These are phyloP conservation scores for Pitta sordida DNA, from an alignment of 2,113 vertebrate genomes.

Conservation along the genomic window DNA sequence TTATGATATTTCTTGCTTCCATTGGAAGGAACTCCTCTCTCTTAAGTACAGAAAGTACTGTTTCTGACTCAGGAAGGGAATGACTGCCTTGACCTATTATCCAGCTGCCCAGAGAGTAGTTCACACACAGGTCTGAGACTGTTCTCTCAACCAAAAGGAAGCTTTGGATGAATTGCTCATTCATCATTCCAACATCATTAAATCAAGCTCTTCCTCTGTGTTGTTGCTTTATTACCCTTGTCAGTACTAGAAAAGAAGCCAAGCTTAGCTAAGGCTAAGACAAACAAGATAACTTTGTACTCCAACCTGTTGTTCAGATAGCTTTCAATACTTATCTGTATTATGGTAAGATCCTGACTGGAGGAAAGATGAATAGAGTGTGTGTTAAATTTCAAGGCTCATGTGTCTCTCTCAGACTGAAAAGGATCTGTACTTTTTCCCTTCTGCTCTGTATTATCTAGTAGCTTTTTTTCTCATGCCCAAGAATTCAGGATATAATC, in stretches of 20 bases:
- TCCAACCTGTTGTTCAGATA: slow-evolving; percentile 60
- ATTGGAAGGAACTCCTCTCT: slow-evolving; percentile 64
- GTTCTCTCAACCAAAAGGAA: slow-evolving; percentile 72
- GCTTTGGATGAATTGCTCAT: slow-evolving; percentile 76
- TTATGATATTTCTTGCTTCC: slow-evolving; percentile 61
- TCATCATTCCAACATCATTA: slow-evolving; percentile 72
- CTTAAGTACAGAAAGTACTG: slow-evolving; percentile 74
- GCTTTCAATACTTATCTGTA: slow-evolving; percentile 70
- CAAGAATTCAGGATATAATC: slow-evolving; percentile 7
- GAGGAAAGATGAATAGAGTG: slow-evolving; percentile 68
- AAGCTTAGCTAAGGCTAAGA: slow-evolving; percentile 66
- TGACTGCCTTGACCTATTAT: slow-evolving; percentile 76
- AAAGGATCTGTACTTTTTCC: slow-evolving; percentile 39
- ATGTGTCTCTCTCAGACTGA: slow-evolving; percentile 6
- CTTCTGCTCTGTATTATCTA: slow-evolving; percentile 23
- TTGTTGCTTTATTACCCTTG: slow-evolving; percentile 65
- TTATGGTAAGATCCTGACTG: slow-evolving; percentile 45
- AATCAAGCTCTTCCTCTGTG: slow-evolving; percentile 71
- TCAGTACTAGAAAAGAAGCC: slow-evolving; percentile 65
- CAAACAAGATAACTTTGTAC: slow-evolving; percentile 77
- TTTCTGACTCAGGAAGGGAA: slow-evolving; percentile 64
- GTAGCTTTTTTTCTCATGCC: slow-evolving; percentile 27
- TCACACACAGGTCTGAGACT: slow-evolving; percentile 76
- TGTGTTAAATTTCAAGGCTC: slow-evolving; percentile 67
- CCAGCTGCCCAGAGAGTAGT: slow-evolving; percentile 74